phyloP scores from a whole-genome alignment of 2,888 invertebrate species.

The Hyles lineata region DNA sequence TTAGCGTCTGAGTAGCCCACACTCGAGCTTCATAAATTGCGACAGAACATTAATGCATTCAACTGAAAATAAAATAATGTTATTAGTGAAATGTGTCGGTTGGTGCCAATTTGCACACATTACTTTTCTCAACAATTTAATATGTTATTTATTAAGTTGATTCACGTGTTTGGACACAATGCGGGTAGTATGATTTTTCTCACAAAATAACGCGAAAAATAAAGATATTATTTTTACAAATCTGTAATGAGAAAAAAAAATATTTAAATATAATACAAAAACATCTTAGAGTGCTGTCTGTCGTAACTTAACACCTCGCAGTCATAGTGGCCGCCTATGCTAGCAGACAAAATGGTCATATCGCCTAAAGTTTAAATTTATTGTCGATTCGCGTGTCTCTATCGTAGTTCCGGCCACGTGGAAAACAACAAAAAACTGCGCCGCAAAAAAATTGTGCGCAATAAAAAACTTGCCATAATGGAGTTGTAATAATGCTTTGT shows the following conservation, averaged over 20 bases:
- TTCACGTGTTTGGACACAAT: constrained; percentile 2
- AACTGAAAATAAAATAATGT: constrained; percentile 43
- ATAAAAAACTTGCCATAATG: no score
- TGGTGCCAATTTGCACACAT: constrained; percentile 51
- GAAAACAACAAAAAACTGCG: no score
- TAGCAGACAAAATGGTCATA: no score
- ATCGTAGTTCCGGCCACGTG: no score
- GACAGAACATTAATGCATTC: constrained; percentile 42
- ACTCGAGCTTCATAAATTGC: constrained; percentile 35
- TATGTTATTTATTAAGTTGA: constrained; percentile 11
- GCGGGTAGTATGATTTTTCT: neutral
- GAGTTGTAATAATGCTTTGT: no score
- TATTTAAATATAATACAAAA: no score
- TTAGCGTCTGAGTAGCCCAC: constrained; percentile 33
- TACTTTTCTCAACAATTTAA: constrained; percentile 39
- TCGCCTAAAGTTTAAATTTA: no score
- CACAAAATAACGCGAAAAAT: neutral
- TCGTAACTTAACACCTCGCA: no score
- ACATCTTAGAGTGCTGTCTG: no score
- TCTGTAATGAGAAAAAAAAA: neutral
- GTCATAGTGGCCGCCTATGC: no score
- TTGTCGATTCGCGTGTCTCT: no score
- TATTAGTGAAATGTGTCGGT: constrained; percentile 29
- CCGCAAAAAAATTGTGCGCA: no score
- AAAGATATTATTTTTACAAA: neutral